A percentile compares a stretch with the other conserved stretches of the same genome.
Conservation (phyloP, 2,888 invertebrate species). For the Pocota personata region DNA sequence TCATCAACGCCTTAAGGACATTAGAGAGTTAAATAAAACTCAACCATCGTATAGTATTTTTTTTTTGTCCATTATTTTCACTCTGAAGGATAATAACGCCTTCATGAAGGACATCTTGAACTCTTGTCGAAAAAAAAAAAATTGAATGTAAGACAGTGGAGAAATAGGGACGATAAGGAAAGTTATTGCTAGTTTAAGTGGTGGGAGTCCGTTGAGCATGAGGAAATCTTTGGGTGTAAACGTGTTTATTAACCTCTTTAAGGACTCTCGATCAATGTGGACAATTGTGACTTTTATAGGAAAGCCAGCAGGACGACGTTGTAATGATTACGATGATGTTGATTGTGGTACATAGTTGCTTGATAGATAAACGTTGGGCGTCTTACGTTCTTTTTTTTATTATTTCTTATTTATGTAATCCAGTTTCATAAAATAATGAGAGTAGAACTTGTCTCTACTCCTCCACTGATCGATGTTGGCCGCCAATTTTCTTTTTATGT, state of each 20-base stretch:
- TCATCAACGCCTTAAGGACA: conserved; percentile 29
- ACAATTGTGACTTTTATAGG: not conserved
- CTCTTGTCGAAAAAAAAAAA: conserved; percentile 5
- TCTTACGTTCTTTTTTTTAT: not conserved
- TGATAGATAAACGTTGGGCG: not conserved
- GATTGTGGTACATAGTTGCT: not conserved
- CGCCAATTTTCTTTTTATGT: not conserved
- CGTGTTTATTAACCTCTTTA: conserved; percentile 38
- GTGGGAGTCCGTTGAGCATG: not conserved
- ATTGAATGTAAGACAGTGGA: not conserved
- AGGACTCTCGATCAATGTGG: conserved; percentile 4
- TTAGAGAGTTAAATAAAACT: conserved; percentile 46
- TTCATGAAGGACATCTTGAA: conserved; percentile 52
- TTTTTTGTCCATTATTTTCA: conserved; percentile 38
- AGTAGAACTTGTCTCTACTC: not conserved
- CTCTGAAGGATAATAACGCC: conserved; percentile 34
- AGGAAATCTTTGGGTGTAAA: conserved; percentile 6
- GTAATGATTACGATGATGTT: not conserved
- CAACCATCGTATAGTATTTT: not conserved
- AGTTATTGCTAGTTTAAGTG: conserved; percentile 17
- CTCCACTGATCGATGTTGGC: not conserved
- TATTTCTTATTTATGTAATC: not conserved
- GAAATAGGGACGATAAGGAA: not conserved
- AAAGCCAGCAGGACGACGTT: not conserved
- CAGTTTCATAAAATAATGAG: not conserved